Conservation (phyloP, 2,888 invertebrate species). For the Chelonus formosanus region DNA sequence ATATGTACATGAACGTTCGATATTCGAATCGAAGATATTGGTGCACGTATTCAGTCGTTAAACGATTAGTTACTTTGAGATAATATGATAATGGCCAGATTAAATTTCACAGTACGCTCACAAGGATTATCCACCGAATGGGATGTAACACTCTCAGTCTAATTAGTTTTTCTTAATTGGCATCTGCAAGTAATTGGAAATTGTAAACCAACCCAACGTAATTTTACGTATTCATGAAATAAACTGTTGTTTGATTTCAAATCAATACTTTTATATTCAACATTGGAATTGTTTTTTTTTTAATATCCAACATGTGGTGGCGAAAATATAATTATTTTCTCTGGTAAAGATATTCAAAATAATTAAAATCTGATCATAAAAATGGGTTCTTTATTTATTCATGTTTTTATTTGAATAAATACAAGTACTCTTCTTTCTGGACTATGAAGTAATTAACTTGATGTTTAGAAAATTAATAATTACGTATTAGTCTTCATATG, state of each 20-base stretch:
- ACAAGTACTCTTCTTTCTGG: too few relatives aligned
- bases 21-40: constrained; percentile 27
- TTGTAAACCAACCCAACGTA: constrained; percentile 35
- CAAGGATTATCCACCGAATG: constrained; percentile 41
- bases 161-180: constrained; percentile 63
- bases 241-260: neutral
- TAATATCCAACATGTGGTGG: too few relatives aligned
- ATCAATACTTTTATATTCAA: too few relatives aligned
- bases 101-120: constrained; percentile 55
- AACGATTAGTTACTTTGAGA: constrained; percentile 51
- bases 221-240: neutral
- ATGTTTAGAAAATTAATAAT: too few relatives aligned
- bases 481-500: too few relatives aligned
- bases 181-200: constrained; percentile 44
- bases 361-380: too few relatives aligned
- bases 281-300: too few relatives aligned
- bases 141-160: constrained; percentile 39
- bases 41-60: constrained; percentile 46
- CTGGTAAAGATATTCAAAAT: too few relatives aligned
- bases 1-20: constrained; percentile 13
- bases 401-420: too few relatives aligned
- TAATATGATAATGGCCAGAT: constrained; percentile 54
- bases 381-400: too few relatives aligned
- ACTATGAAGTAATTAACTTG: too few relatives aligned
- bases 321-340: too few relatives aligned